phyloP scores from a whole-genome alignment of 2,113 vertebrate species.

The Macrotus californicus region DNA sequence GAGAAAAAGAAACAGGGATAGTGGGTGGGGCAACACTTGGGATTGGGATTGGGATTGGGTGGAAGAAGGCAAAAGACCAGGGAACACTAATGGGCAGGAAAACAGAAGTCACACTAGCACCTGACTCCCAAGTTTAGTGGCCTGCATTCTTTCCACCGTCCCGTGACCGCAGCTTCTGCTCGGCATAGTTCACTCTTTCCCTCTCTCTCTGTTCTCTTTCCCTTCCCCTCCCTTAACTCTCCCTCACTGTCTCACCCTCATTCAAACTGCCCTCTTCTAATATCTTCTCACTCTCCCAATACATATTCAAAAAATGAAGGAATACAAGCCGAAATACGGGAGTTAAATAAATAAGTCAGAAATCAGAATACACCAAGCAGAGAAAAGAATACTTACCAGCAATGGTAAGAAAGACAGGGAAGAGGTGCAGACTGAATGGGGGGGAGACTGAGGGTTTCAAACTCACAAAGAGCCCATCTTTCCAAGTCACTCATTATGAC shows the following conservation, averaged over 20 bases:
- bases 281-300: neutral
- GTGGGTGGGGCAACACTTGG: neutral
- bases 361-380: neutral
- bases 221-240: neutral
- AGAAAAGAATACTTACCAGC: neutral
- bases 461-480: neutral
- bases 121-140: fast-evolving
- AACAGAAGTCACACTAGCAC: neutral
- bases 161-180: neutral
- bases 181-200: neutral
- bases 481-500: neutral
- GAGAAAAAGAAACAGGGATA: neutral
- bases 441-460: neutral
- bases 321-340: neutral
- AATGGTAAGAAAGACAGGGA: neutral
- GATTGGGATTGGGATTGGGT: too few species aligned
- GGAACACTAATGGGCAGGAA: neutral
- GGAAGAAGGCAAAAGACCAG: neutral
- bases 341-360: neutral
- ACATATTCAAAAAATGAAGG: neutral
- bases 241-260: neutral
- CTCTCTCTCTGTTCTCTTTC: too few species aligned
- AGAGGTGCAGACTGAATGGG: neutral
- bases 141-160: neutral
- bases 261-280: neutral